phyloP scores from a whole-genome alignment of 2,888 invertebrate genomes.

The Diploptera punctata region DNA sequence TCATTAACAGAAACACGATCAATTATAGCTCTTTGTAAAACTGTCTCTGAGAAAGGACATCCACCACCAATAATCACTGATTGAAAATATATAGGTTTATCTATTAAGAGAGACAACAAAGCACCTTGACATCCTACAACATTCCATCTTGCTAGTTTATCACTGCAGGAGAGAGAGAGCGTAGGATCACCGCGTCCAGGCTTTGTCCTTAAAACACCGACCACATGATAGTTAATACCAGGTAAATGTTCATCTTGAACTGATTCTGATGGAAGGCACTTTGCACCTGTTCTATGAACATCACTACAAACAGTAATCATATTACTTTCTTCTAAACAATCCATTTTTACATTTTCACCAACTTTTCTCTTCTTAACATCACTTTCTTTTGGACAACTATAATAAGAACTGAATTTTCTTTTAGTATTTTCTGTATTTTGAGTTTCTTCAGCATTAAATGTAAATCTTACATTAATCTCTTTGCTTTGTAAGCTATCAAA shows the following conservation, averaged over 20 bases:
- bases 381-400: too few species aligned
- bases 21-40: constrained; percentile 63
- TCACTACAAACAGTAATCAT: constrained; percentile 47
- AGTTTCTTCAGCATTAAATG: too few species aligned
- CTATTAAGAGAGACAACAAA: constrained; percentile 71
- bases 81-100: constrained; percentile 70
- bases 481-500: too few species aligned
- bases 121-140: constrained; percentile 74
- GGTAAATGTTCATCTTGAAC: constrained; percentile 64
- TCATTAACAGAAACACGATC: constrained; percentile 47
- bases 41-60: constrained; percentile 65
- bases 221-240: constrained; percentile 69
- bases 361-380: too few species aligned
- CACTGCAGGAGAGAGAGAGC: constrained; percentile 90
- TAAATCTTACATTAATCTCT: too few species aligned
- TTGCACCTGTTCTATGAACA: constrained; percentile 87
- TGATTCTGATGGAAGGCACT: constrained; percentile 66
- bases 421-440: too few species aligned
- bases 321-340: too few species aligned
- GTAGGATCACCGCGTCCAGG: constrained; percentile 89
- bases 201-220: constrained; percentile 81
- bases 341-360: too few species aligned
- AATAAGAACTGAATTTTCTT: too few species aligned
- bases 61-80: constrained; percentile 74
- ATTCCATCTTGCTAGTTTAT: constrained; percentile 92